phyloP scores from a whole-genome alignment of 2,888 invertebrate genomes.

The Pollenia amentaria region DNA sequence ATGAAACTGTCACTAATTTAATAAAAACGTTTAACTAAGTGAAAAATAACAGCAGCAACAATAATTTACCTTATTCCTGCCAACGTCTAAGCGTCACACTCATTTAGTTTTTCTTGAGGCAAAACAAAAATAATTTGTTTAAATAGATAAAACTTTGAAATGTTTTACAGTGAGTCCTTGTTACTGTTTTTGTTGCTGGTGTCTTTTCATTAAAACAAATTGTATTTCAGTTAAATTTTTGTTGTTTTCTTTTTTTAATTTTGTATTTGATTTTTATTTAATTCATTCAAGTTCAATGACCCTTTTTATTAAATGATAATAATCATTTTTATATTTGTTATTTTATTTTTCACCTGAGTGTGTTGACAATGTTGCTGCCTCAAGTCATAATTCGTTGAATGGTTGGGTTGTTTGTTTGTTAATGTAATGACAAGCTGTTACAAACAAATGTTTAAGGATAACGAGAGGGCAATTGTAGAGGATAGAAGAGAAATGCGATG shows the following conservation, averaged over 20 bases:
- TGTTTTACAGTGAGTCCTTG: not conserved
- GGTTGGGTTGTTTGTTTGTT: slow-evolving; percentile 29
- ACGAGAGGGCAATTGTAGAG: not conserved
- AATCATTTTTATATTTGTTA: slow-evolving; percentile 22
- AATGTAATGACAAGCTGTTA: slow-evolving; percentile 65
- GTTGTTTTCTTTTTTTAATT: not conserved
- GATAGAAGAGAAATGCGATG: slow-evolving; percentile 7
- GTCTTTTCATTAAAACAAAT: not conserved
- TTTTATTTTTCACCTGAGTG: slow-evolving; percentile 36
- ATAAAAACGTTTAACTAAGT: too few species aligned
- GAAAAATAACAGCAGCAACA: not conserved
- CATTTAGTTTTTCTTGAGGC: slow-evolving; percentile 11
- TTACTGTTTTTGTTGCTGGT: not conserved
- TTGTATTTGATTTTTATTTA: slow-evolving; percentile 5
- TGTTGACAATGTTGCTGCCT: slow-evolving; percentile 36
- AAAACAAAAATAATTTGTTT: slow-evolving; percentile 36
- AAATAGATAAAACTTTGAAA: slow-evolving; percentile 29
- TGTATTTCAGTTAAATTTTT: not conserved
- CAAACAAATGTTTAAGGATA: slow-evolving; percentile 40
- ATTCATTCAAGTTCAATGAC: slow-evolving; percentile 66
- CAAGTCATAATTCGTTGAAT: slow-evolving; percentile 49
- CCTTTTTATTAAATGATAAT: slow-evolving; percentile 49
- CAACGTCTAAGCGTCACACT: not conserved
- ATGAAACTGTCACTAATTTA: too few species aligned
- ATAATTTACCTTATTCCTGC: slow-evolving; percentile 9